These are phyloP conservation scores for Podargus strigoides DNA, from an alignment of 2,797 vertebrate genomes.

Conservation along the genomic window DNA sequence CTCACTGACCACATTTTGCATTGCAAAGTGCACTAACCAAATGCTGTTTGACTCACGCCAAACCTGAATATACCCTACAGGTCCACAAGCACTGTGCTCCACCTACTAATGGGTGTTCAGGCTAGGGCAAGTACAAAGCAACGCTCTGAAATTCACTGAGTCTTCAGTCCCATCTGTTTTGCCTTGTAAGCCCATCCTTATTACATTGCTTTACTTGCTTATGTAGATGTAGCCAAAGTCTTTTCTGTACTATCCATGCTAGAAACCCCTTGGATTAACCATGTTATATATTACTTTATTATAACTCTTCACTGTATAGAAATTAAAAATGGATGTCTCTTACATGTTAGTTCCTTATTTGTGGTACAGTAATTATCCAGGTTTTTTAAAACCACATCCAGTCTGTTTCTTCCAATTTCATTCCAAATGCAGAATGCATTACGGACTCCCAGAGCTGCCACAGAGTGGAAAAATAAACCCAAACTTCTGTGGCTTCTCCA, in stretches of 20 bases:
- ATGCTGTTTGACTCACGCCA: neutral
- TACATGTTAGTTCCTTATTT: neutral
- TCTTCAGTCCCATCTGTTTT: neutral
- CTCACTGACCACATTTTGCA: neutral
- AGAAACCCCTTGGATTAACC: neutral
- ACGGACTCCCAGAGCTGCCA: neutral
- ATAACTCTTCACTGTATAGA: neutral
- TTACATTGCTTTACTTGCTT: neutral
- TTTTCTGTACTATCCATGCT: neutral
- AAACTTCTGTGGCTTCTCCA: neutral
- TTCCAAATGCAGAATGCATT: neutral
- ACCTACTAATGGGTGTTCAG: neutral
- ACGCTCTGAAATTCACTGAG: neutral
- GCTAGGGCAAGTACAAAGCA: neutral
- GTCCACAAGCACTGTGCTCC: neutral
- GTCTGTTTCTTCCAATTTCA: neutral
- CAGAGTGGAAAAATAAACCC: neutral
- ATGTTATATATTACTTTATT: neutral
- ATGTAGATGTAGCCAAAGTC: neutral
- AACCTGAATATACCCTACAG: neutral
- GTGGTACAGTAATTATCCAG: neutral
- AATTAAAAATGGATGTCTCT: neutral
- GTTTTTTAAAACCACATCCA: neutral
- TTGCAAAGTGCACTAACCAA: neutral
- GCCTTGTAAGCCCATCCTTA: neutral